phyloP scores from a whole-genome alignment of 2,888 invertebrate species.

The Eilema griseolum region DNA sequence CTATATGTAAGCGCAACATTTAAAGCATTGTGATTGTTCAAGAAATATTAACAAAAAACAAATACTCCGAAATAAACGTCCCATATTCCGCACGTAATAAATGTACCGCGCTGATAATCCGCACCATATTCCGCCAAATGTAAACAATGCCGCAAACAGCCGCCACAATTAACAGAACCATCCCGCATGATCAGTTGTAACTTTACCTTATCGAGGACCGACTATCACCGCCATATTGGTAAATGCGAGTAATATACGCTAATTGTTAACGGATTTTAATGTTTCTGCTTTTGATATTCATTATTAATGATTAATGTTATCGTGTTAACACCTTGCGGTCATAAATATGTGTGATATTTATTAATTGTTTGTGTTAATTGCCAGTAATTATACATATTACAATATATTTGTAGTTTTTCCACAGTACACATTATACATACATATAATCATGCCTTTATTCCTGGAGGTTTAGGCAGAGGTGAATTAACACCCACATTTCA shows the following conservation, averaged over 20 bases:
- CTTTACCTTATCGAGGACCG: background rate
- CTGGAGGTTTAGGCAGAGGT: no score
- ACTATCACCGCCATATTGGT: background rate
- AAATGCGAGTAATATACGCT: conserved; percentile 4
- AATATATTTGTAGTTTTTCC: no score
- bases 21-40: no score
- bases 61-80: background rate
- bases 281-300: background rate
- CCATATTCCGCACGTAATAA: background rate
- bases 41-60: background rate
- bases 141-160: conserved; percentile 9
- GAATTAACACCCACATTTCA: no score
- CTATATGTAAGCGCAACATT: no score
- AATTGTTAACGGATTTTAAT: background rate
- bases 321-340: background rate
- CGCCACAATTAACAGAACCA: conserved; percentile 6
- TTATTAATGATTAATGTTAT: background rate
- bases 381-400: no score
- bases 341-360: background rate
- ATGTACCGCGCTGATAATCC: background rate
- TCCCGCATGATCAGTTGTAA: conserved; percentile 13
- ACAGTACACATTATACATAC: no score
- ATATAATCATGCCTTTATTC: no score
- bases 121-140: background rate
- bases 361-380: background rate